A percentile compares a stretch with the other conserved stretches of the same genome.
Conservation (phyloP, 2,888 invertebrate genomes). For the Pediacus dermestoides region DNA sequence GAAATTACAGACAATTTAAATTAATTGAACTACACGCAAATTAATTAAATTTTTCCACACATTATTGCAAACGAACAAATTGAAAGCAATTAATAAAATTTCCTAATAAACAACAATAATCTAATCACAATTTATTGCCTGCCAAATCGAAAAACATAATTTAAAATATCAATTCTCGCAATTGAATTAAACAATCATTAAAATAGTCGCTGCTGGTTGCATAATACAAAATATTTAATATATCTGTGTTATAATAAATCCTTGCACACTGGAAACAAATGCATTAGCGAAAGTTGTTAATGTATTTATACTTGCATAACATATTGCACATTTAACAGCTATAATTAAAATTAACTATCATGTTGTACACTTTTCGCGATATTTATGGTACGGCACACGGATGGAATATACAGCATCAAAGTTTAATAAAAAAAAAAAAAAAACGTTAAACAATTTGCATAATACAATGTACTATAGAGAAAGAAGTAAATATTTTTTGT, state of each 20-base stretch:
- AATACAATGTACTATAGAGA: no score
- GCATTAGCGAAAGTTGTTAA: conserved; percentile 34
- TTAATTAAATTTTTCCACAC: no score
- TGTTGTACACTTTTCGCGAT: conserved; percentile 10
- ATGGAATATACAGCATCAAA: no score
- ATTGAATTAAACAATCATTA: conserved; percentile 15
- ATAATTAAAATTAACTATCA: conserved; percentile 28
- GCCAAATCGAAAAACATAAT: conserved; percentile 1
- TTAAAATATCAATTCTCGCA: conserved; percentile 4
- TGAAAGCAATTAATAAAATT: not conserved
- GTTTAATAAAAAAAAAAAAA: no score
- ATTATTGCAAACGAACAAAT: not conserved
- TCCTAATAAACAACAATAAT: not conserved
- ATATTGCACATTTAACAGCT: conserved; percentile 26
- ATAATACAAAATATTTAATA: conserved; percentile 26
- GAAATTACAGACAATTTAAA: no score
- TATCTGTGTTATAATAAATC: conserved; percentile 31
- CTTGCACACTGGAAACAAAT: conserved; percentile 27
- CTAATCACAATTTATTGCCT: not conserved
- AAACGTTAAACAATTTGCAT: no score
- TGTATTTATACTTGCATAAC: conserved; percentile 29
- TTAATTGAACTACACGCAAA: no score
- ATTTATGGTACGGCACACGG: no score
- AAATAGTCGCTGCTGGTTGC: conserved; percentile 12
- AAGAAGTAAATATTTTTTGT: no score